phyloP scores from a whole-genome alignment of 2,888 invertebrate genomes.

The Acholoe squamosa region DNA sequence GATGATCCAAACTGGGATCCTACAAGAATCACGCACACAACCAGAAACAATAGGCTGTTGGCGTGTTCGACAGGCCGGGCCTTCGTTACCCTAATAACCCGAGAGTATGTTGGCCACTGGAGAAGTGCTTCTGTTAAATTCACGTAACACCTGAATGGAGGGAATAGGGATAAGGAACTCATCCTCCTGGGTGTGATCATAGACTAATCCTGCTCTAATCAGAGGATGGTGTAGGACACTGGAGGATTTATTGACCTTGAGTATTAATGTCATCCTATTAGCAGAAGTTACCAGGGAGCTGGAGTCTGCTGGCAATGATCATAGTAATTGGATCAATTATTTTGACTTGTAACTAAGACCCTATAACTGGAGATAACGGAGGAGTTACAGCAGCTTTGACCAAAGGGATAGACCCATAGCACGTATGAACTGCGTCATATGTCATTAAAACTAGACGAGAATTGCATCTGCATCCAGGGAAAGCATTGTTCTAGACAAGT shows the following conservation, averaged over 20 bases:
- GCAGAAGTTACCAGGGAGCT: not conserved
- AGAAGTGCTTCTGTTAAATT: not conserved
- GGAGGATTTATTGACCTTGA: not conserved
- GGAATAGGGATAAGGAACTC: not conserved
- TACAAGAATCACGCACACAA: not conserved
- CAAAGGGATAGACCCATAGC: not conserved
- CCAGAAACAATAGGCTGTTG: slow-evolving; percentile 26
- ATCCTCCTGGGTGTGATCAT: not conserved
- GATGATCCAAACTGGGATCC: slow-evolving; percentile 12
- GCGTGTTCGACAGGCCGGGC: slow-evolving; percentile 20
- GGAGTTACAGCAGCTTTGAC: not conserved
- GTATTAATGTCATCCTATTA: not conserved
- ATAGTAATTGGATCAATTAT: not conserved
- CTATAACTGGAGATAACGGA: too few species aligned
- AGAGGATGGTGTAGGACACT: too few species aligned
- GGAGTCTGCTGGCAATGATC: too few species aligned
- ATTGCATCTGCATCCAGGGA: too few species aligned
- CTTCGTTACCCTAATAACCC: not conserved
- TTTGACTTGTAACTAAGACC: not conserved
- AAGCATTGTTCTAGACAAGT: too few species aligned
- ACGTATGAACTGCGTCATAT: too few species aligned
- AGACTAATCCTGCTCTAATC: not conserved
- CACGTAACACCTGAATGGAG: too few species aligned
- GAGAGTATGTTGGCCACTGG: not conserved
- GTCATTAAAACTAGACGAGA: too few species aligned